Base-by-base conservation (phyloP, 2,113 vertebrate genomes). In the Plotosus lineatus region DNA sequence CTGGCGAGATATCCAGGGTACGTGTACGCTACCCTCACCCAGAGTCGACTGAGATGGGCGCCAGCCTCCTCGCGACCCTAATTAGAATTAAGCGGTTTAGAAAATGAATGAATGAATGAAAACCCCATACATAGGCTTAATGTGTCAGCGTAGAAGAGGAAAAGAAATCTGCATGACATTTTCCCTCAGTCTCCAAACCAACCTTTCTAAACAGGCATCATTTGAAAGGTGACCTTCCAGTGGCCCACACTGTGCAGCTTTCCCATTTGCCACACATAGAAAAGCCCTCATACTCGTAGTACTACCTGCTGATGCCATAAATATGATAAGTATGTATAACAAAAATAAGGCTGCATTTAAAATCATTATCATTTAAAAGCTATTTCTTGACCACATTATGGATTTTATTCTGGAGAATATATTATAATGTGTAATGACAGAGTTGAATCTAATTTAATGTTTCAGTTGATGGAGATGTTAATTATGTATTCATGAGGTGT, bases 141-240 rank as follows among this genome's bases (percentile, higher is more conserved):
- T 65, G 55, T 58, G 42, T 80, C 72, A 82, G 26, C 65, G 76
- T 56, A 46, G 17, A 73, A 83, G 66, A 68, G 80, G 42, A 72
- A 85, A 81, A 58, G 73, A 82, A 74, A 81, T 63, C 40, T 87
- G 81, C 76, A 71, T 89, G 89, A 92, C 88, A 90, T 91, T 93
- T 86, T 88, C 86, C 79, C 77, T 42, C 78, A 88, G 89, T 89
- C 89, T 91, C 91, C 80, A 75, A 88, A 88, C 90, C 90, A 92
- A 90, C 90, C 85, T 88, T 85, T 78, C 78, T 83, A 80, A 82
- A 87, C 82, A 63, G 78, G 83, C 84, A 84, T 82, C 81, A 80
- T 85, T 86, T 69, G 85, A 89, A 92, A 93, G 90, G 89, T 93
- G 89, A 92, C 91, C 87, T 89, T 88, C 90, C 90, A 82, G 75